phyloP scores from a whole-genome alignment of 2,888 invertebrate genomes.

The Apamea crenata region DNA sequence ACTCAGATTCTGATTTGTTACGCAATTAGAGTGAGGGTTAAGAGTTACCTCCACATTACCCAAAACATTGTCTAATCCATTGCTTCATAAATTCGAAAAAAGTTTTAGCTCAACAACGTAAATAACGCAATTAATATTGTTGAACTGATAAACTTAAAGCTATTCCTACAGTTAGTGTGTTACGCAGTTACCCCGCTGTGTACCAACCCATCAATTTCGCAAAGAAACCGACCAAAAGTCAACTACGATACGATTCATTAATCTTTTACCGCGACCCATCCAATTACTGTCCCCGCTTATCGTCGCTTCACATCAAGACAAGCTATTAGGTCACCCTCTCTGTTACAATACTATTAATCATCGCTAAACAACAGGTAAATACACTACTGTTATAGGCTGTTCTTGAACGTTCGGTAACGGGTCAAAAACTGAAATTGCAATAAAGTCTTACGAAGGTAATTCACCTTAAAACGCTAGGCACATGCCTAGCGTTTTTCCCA shows the following conservation, averaged over 20 bases:
- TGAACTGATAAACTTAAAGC: too few species aligned
- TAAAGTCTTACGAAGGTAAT: neutral
- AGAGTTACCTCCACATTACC: too few species aligned
- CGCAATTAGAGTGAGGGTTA: too few species aligned
- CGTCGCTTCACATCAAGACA: constrained; percentile 44
- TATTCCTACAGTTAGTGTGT: too few species aligned
- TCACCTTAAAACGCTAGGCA: too few species aligned
- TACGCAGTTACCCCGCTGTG: neutral
- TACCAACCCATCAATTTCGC: neutral
- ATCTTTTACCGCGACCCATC: constrained; percentile 48
- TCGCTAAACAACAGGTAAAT: constrained; percentile 39
- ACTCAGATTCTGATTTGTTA: neutral
- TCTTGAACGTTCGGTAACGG: neutral
- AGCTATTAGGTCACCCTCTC: constrained; percentile 55
- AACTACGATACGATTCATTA: constrained; percentile 38
- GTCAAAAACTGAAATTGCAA: neutral
- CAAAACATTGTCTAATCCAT: too few species aligned
- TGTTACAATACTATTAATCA: constrained; percentile 52
- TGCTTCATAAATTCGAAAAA: too few species aligned
- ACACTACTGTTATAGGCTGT: neutral
- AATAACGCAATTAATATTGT: too few species aligned
- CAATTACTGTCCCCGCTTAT: constrained; percentile 56
- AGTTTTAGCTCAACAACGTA: too few species aligned
- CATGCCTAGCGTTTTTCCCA: too few species aligned
- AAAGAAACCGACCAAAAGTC: constrained; percentile 12